Percentiles rank a stretch among this genome's conserved stretches.
phyloP scores from a whole-genome alignment of 2,113 vertebrate species.

The Pampusana beccarii region DNA sequence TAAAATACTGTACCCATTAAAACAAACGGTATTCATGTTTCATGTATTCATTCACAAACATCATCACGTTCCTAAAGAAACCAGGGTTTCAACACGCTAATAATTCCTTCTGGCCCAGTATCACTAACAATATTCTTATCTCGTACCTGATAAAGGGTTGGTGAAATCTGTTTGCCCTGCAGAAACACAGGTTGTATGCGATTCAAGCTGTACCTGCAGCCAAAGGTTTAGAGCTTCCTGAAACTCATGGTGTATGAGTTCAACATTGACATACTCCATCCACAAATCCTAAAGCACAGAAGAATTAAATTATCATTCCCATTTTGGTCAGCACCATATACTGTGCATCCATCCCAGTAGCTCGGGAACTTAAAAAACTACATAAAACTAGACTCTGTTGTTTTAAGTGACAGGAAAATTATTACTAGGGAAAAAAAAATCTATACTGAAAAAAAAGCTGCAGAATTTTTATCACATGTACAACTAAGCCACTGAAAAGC shows the following conservation, averaged over 20 bases:
- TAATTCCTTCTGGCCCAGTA: neutral
- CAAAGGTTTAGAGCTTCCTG: constrained; percentile 84
- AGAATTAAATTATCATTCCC: neutral
- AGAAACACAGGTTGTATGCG: constrained; percentile 64
- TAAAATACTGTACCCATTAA: neutral
- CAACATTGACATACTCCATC: constrained; percentile 91
- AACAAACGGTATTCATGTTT: neutral
- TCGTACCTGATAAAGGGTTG: constrained; percentile 81
- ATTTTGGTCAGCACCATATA: neutral
- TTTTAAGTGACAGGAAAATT: neutral
- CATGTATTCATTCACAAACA: neutral
- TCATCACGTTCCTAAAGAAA: neutral
- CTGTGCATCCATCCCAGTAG: neutral
- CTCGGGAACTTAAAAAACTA: neutral
- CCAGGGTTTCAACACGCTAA: neutral
- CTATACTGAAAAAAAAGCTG: neutral
- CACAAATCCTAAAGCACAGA: constrained; percentile 83
- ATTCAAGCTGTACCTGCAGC: constrained; percentile 84
- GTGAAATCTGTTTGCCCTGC: constrained; percentile 80
- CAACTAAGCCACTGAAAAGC: neutral
- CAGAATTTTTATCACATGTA: neutral
- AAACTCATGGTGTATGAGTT: constrained; percentile 86
- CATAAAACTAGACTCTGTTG: neutral
- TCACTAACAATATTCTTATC: neutral
- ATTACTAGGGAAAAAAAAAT: neutral